Evolutionary conservation across 2,888 invertebrate species (phyloP).

Genomic region (Lithophane leautieri): DNA sequence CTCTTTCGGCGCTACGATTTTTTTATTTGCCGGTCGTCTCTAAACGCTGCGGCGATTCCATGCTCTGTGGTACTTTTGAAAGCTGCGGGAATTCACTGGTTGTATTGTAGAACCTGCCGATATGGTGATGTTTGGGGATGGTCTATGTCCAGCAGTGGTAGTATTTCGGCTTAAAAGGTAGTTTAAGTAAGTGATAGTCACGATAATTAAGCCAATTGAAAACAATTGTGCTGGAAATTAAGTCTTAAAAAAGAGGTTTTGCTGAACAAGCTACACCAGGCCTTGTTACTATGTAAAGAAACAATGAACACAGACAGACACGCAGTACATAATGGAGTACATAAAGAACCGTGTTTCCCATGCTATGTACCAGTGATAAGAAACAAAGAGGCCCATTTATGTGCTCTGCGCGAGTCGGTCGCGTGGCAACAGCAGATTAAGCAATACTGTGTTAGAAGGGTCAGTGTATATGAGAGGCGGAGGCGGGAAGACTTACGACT

Average conservation of each 20-base stretch:
- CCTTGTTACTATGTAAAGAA: constrained; percentile 36
- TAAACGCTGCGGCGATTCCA: not conserved
- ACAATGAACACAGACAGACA: constrained; percentile 41
- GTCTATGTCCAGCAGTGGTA: too few relatives aligned
- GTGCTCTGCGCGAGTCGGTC: constrained; percentile 61
- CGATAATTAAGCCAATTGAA: not conserved
- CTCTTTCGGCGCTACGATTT: not conserved
- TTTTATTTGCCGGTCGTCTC: not conserved
- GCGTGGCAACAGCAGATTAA: constrained; percentile 66
- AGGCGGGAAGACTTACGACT: constrained; percentile 19
- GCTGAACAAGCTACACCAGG: constrained; percentile 7
- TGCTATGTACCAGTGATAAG: constrained; percentile 55
- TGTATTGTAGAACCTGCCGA: not conserved
- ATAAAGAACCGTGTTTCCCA: constrained; percentile 66
- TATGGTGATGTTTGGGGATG: not conserved
- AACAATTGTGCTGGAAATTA: not conserved
- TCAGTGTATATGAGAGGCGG: not conserved
- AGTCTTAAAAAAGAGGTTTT: not conserved
- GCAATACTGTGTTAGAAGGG: constrained; percentile 58
- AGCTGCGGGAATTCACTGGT: not conserved
- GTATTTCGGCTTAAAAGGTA: not conserved
- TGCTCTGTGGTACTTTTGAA: not conserved
- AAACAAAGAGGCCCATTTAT: constrained; percentile 65
- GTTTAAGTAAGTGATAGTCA: not conserved
- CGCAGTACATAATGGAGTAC: constrained; percentile 41